Base-by-base conservation (phyloP, 2,797 vertebrate species). In the Phataginus tetradactyla region DNA sequence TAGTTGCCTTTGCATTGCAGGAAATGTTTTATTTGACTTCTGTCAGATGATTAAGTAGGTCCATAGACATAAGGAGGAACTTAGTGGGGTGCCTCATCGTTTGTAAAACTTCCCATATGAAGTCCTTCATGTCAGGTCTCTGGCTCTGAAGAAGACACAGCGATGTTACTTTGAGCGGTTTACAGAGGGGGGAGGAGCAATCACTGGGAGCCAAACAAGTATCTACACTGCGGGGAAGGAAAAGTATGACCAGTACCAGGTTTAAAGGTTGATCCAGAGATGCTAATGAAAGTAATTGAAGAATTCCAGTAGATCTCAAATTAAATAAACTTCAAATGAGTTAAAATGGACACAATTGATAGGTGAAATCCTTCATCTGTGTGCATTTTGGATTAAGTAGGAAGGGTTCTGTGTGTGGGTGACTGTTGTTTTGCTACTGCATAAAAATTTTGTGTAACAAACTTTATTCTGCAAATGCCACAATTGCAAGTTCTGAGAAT, bases 131-230 rank as follows among this genome's bases (percentile, higher is more conserved):
- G 29, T 39, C 27, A 59, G 49, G 7, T 91, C 57, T 87, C 61
- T 85, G 92, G 39, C 75, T 90, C 93, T 92, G 91, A 96, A 90
- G 83, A 94, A 77, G 66, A 29, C 53, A 72, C 1, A 12, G 7
- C 29, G 32, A 86, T 49, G 3, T 23, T 91, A 49, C n/a, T 77
- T 90, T 92, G 93, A 75, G 64, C 57, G 85, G 55, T 80, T 97
- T 57, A 57, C 11, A 21, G 3, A 3, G 2, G 23, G 29, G 75
- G 23, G 15, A 55, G 39, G 4, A 79, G 55, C 11, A 83, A 12
- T 85, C 45, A 27, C 6, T 8, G 21, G 63, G 37, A 88, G 83
- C 7, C 34, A 80, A 78, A 57, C 32, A 45, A 71, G n/a, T 45
- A 45, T 51, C 29, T 55, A 11, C 59, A 34, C 49, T 32, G 61